Conservation (phyloP, 2,797 vertebrate species). For the Macroramphosus scolopax region DNA sequence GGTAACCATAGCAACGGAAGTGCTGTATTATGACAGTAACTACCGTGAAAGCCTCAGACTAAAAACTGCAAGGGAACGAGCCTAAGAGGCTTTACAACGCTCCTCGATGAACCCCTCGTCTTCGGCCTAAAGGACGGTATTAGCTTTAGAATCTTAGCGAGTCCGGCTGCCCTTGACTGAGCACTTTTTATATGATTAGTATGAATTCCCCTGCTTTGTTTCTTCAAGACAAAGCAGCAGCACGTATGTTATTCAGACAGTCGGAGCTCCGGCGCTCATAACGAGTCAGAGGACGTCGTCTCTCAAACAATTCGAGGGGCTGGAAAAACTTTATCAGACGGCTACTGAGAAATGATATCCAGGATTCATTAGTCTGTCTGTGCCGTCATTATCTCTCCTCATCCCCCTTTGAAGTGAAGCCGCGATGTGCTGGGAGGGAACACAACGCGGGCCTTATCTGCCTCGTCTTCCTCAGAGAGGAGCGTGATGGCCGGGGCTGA, state of each 20-base stretch:
- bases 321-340: conserved; percentile 50
- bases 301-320: conserved; percentile 42
- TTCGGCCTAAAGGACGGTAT: too few species aligned
- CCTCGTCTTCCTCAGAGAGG: conserved; percentile 29
- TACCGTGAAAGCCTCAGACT: too few species aligned
- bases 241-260: conserved; percentile 8
- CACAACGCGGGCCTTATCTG: conserved; percentile 48
- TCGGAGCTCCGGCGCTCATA: conserved; percentile 14
- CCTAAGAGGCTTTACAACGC: too few species aligned
- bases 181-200: too few species aligned
- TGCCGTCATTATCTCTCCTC: conserved; percentile 66
- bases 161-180: too few species aligned
- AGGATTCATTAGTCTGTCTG: conserved; percentile 61
- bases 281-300: conserved; percentile 40
- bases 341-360: conserved; percentile 48
- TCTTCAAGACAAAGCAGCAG: too few species aligned
- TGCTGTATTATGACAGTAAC: too few species aligned
- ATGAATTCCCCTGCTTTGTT: too few species aligned
- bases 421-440: conserved; percentile 43
- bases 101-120: too few species aligned
- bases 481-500: conserved; percentile 32
- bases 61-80: too few species aligned
- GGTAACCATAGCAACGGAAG: too few species aligned
- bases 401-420: conserved; percentile 49
- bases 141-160: too few species aligned